Conservation (phyloP, 2,113 vertebrate genomes). For the Bothrops jararaca region DNA sequence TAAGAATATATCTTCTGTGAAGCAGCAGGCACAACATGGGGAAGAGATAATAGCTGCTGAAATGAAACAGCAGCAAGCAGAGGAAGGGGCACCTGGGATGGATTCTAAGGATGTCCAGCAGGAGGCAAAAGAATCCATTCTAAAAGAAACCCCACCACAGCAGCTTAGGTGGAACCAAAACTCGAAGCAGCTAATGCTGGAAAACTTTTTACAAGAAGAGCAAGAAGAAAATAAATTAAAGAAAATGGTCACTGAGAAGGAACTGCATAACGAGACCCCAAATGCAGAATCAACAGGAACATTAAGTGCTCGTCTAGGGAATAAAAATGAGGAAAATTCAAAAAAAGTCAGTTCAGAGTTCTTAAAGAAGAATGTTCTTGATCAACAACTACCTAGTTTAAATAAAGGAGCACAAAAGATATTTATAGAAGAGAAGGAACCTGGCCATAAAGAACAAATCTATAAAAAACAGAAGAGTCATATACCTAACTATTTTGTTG, state of each 20-base stretch:
- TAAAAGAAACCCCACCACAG: background rate
- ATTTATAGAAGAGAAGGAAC: background rate
- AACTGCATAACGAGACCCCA: background rate
- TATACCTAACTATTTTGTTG: conserved; percentile 61
- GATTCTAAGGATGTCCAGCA: background rate
- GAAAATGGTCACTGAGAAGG: background rate
- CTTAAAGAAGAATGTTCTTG: background rate
- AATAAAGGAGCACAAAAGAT: background rate
- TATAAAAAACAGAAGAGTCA: conserved; percentile 27
- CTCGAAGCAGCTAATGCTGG: background rate
- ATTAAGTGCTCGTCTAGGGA: background rate
- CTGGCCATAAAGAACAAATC: background rate
- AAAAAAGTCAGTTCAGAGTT: background rate
- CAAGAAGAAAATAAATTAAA: background rate
- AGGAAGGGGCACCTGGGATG: background rate
- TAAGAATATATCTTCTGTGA: background rate
- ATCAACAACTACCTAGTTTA: background rate
- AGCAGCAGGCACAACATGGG: accelerated
- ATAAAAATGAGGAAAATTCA: background rate
- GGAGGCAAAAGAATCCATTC: background rate
- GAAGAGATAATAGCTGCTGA: background rate
- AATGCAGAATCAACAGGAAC: background rate
- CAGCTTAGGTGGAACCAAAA: background rate
- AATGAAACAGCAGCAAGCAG: background rate
- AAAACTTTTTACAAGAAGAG: background rate